Conservation (phyloP, 2,797 vertebrate species). For the Notamacropus eugenii region DNA sequence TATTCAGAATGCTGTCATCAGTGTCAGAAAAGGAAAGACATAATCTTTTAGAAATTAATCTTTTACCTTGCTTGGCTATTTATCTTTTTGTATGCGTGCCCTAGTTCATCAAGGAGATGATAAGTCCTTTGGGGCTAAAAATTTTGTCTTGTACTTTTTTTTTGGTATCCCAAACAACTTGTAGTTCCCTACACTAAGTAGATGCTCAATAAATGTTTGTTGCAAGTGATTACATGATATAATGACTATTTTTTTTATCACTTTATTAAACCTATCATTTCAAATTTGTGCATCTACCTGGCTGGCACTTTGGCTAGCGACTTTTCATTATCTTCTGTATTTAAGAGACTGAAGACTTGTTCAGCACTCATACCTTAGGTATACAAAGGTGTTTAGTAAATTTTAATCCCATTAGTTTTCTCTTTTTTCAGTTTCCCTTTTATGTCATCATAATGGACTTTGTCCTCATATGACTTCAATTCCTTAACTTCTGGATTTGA, state of each 20-base stretch:
- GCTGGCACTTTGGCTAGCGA: not conserved
- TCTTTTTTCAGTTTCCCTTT: constrained; percentile 22
- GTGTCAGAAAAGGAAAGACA: not conserved
- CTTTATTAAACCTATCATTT: constrained; percentile 7
- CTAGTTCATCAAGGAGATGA: not conserved
- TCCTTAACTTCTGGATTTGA: constrained; percentile 7
- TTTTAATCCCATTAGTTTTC: not conserved
- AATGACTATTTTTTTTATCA: not conserved
- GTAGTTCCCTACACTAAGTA: not conserved
- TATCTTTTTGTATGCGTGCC: constrained; percentile 24
- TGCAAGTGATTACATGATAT: constrained; percentile 3
- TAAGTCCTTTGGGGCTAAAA: not conserved
- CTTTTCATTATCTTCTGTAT: not conserved
- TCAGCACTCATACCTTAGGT: not conserved
- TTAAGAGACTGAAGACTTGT: not conserved
- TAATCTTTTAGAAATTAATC: constrained; percentile 21
- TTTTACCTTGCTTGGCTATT: not conserved
- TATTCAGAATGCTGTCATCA: constrained; percentile 11
- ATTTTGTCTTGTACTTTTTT: not conserved
- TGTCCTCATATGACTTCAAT: not conserved
- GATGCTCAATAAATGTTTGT: not conserved
- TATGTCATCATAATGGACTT: not conserved
- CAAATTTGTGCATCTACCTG: constrained; percentile 6
- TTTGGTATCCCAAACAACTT: not conserved
- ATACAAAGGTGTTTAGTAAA: not conserved